These are phyloP conservation scores for Rhagium mordax DNA, from an alignment of 2,888 invertebrate genomes.

Conservation along the genomic window DNA sequence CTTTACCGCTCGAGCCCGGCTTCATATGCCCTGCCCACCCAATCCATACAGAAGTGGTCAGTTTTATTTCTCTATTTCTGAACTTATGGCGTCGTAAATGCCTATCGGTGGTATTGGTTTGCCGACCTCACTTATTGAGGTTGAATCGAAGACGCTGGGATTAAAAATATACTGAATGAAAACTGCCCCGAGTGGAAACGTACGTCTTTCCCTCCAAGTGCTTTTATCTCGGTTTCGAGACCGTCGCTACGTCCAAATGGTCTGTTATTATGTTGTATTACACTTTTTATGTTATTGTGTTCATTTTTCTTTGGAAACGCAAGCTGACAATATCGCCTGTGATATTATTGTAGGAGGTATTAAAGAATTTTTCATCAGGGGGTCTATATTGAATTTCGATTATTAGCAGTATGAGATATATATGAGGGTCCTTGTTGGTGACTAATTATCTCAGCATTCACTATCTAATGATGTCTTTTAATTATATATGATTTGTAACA, in stretches of 20 bases:
- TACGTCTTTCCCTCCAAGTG: constrained; percentile 4
- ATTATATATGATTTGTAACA: no score
- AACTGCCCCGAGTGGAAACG: constrained; percentile 10
- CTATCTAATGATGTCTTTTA: no score
- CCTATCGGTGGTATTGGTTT: constrained; percentile 35
- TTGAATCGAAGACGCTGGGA: constrained; percentile 18
- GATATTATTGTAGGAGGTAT: constrained; percentile 14
- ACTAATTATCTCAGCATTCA: no score
- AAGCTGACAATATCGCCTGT: constrained; percentile 9
- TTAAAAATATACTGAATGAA: constrained; percentile 31
- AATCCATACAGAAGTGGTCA: constrained; percentile 33
- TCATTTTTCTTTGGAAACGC: constrained; percentile 4
- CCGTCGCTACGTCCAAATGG: constrained; percentile 2
- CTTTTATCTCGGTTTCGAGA: constrained; percentile 15
- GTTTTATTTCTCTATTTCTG: constrained; percentile 33
- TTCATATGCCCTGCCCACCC: constrained; percentile 16
- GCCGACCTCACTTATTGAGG: constrained; percentile 33
- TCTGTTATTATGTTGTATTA: constrained; percentile 28
- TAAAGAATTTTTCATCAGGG: background rate
- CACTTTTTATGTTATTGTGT: constrained; percentile 26
- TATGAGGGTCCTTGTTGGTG: no score
- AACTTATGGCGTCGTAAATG: constrained; percentile 35
- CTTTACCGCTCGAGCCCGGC: background rate
- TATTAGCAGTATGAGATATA: background rate
- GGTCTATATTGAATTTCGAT: constrained; percentile 4